Evolutionary conservation across 2,888 invertebrate genomes (phyloP), one percentile per base, ranked within the genome.

Genomic region (Sarcophaga rosellei): DNA sequence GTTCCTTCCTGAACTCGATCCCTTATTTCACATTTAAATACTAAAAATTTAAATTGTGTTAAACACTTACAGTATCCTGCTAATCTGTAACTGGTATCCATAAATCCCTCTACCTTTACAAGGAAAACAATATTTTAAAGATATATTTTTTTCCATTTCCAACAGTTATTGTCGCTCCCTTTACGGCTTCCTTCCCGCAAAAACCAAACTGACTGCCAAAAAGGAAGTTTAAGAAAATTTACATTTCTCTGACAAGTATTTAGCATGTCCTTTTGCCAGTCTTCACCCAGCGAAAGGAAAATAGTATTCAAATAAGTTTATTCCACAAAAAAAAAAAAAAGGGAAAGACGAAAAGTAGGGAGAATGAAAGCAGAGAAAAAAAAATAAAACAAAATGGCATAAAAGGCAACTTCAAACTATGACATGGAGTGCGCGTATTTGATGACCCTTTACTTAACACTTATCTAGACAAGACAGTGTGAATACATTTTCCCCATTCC

Each of bases 371-470:
- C 17, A 65, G 11, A 57, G 69, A 70, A 57, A 70, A 76, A 63
- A 35, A 35, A 35, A 35, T 35, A 35, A 35, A 81, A 76, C 76
- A 20, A 82, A 82, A 81, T 70, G 75, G 69, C 70, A 70, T 65
- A 75, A 76, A 63, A 65, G 35, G 75, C 74, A 77, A 81, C 77
- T 79, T 69, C 72, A 73, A 86, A 81, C 86, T 86, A 78, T 81
- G 79, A 86, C 73, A 86, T 77, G 81, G 84, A 78, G 80, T 84
- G 86, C 74, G 84, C 84, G 69, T 84, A 81, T 77, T 86, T 86
- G 84, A 86, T 86, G 84, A 86, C 84, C 86, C 84, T 81, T 86
- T 86, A 86, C 84, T 77, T 77, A 86, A 86, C 86, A 86, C 86
- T 86, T 86, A 86, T 84, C 86, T 70, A 81, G 81, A 86, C 77